Conservation (phyloP, 2,797 vertebrate genomes). For the Astyanax mexicanus region DNA sequence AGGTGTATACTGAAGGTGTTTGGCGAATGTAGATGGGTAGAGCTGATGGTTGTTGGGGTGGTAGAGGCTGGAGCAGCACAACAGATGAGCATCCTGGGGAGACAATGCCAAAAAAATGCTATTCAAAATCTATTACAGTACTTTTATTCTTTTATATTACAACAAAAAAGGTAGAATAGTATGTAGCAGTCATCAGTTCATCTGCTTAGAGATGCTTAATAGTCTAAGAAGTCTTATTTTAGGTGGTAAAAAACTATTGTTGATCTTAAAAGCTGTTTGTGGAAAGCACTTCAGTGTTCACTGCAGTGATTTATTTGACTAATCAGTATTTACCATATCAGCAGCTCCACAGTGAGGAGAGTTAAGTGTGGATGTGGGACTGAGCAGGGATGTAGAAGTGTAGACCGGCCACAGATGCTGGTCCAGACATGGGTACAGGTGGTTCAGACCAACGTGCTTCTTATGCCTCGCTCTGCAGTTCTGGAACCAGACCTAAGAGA, state of each 20-base stretch:
- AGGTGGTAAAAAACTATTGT: not conserved
- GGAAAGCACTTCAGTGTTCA: too few species aligned
- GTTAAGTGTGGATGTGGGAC: not conserved
- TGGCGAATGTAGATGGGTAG: not conserved
- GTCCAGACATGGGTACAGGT: not conserved
- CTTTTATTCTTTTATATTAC: too few species aligned
- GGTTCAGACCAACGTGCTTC: not conserved
- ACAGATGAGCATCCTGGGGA: not conserved
- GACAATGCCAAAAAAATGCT: not conserved
- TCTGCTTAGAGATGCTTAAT: too few species aligned
- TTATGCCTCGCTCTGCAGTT: conserved; percentile 17
- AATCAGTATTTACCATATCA: not conserved
- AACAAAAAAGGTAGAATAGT: too few species aligned
- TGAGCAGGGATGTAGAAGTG: not conserved
- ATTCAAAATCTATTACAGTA: too few species aligned
- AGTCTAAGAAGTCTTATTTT: too few species aligned
- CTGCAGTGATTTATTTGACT: not conserved
- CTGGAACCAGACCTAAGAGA: conserved; percentile 4
- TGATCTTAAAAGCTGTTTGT: too few species aligned
- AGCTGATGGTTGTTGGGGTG: not conserved
- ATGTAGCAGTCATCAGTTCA: too few species aligned
- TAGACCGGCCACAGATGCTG: not conserved
- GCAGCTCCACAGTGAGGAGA: not conserved
- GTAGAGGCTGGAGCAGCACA: not conserved
- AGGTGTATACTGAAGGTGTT: not conserved